Conservation (phyloP, 1,140 invertebrate genomes). For the Drosophila lacteicornis region DNA sequence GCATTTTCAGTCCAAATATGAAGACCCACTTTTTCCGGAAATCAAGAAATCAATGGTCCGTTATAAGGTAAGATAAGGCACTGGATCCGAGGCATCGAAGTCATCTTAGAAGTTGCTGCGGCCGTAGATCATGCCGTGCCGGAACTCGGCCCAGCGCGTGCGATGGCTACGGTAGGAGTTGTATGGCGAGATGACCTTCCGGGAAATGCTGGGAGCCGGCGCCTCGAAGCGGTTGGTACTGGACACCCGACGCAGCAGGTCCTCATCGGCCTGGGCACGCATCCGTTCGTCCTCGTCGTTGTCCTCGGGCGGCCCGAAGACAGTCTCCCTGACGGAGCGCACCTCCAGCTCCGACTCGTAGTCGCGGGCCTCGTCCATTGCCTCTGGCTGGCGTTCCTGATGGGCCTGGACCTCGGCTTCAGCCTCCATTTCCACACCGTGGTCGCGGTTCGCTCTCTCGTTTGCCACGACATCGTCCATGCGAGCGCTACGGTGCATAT, state of each 20-base stretch:
- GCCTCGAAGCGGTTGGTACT: background rate
- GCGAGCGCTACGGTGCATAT: too few relatives aligned
- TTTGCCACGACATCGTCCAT: background rate
- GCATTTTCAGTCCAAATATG: background rate
- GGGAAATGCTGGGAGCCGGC: conserved; percentile 14
- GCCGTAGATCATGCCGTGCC: conserved; percentile 61
- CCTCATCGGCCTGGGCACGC: conserved; percentile 13
- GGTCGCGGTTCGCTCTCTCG: background rate
- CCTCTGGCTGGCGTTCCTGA: background rate
- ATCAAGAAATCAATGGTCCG: background rate
- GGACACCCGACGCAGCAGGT: conserved; percentile 23
- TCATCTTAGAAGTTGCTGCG: conserved; percentile 19
- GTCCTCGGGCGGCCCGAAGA: conserved; percentile 34
- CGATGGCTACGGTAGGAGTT: conserved; percentile 48
- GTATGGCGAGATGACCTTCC: conserved; percentile 61
- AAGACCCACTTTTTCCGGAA: background rate
- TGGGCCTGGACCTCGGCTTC: too few relatives aligned
- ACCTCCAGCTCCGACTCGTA: conserved; percentile 7
- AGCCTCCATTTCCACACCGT: background rate
- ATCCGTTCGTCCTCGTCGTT: conserved; percentile 10
- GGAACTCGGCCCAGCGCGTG: conserved; percentile 63
- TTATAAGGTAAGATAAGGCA: too few relatives aligned
- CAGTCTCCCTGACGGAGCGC: conserved; percentile 13
- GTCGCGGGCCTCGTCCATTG: background rate
- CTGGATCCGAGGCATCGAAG: background rate